Evolutionary conservation across 2,797 vertebrate genomes (phyloP).

Genomic region (Eutrigla gurnardus): DNA sequence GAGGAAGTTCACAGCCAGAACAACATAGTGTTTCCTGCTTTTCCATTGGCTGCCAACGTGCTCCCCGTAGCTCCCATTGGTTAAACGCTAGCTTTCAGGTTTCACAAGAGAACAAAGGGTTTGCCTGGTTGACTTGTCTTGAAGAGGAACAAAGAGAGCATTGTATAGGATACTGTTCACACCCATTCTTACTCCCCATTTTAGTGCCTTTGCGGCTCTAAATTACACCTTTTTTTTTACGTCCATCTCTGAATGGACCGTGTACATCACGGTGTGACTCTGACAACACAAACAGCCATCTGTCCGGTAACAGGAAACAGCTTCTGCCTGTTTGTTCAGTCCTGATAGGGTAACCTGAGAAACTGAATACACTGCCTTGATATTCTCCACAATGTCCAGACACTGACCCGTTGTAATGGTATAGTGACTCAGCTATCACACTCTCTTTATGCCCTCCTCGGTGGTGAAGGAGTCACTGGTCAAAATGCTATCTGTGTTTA

Average conservation of each 20-base stretch:
- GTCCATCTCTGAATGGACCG: conserved; percentile 28
- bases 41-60: conserved; percentile 69
- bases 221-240: conserved; percentile 63
- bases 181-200: conserved; percentile 29
- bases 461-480: conserved; percentile 7
- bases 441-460: conserved; percentile 30
- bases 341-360: conserved; percentile 34
- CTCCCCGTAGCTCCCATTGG: conserved; percentile 66
- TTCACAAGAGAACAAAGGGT: conserved; percentile 69
- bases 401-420: conserved; percentile 43
- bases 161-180: conserved; percentile 55
- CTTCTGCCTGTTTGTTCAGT: conserved; percentile 54
- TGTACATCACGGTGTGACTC: conserved; percentile 34
- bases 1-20: conserved; percentile 71
- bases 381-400: conserved; percentile 42
- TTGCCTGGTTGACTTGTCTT: conserved; percentile 59
- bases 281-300: conserved; percentile 53
- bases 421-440: conserved; percentile 49
- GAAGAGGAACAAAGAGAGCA: conserved; percentile 64
- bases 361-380: conserved; percentile 26
- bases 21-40: conserved; percentile 66
- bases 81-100: conserved; percentile 59
- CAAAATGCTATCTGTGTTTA: conserved; percentile 30
- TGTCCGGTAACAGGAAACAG: conserved; percentile 67
- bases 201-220: conserved; percentile 46